phyloP scores from a whole-genome alignment of 2,888 invertebrate genomes.

The Cephus pulcher region DNA sequence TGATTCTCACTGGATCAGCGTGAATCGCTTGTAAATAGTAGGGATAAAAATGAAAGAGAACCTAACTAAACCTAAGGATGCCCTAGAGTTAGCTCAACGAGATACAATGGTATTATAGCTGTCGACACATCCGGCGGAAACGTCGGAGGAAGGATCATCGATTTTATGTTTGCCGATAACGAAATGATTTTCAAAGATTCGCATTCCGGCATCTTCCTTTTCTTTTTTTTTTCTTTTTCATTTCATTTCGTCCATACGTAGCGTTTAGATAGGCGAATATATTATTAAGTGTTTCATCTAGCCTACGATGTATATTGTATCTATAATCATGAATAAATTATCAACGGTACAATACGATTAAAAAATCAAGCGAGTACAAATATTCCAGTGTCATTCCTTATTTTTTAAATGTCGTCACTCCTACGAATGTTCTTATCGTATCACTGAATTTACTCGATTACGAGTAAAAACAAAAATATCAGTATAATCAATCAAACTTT shows the following conservation, averaged over 20 bases:
- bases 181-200: not conserved
- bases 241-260: not conserved
- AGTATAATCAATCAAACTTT: not conserved
- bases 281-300: constrained; percentile 60
- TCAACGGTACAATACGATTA: constrained; percentile 32
- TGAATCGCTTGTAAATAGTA: constrained; percentile 7
- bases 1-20: not conserved
- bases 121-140: constrained; percentile 19
- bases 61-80: not conserved
- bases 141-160: constrained; percentile 1
- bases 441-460: not conserved
- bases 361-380: not conserved
- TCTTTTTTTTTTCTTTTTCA: not conserved
- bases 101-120: constrained; percentile 20
- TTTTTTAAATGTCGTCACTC: not conserved
- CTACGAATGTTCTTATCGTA: not conserved
- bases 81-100: constrained; percentile 1
- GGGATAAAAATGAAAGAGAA: constrained; percentile 1
- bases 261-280: constrained; percentile 53
- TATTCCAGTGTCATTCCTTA: not conserved
- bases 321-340: constrained; percentile 58
- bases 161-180: not conserved
- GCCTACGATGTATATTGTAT: constrained; percentile 61
- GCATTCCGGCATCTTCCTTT: not conserved
- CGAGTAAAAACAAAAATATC: not conserved